A percentile compares a stretch with the other conserved stretches of the same genome.
Evolutionary conservation across 2,888 invertebrate genomes (phyloP).

Genomic region (Acronicta aceris): DNA sequence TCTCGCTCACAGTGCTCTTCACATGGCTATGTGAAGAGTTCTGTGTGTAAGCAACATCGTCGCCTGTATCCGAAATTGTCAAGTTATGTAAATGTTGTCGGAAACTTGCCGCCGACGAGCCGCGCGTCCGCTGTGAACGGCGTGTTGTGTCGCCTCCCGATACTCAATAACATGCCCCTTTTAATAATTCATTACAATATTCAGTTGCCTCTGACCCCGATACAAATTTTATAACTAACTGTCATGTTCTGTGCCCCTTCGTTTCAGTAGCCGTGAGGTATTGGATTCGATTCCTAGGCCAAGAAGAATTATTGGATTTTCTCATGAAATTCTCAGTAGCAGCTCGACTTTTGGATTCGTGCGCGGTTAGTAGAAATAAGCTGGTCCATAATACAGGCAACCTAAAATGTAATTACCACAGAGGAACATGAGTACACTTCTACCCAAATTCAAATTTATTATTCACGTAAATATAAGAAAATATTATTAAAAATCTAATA

Average conservation of each 20-base stretch:
- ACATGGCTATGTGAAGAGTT: conserved; percentile 39
- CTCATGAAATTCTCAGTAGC: too few species aligned
- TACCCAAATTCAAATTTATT: too few species aligned
- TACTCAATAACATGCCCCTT: conserved; percentile 39
- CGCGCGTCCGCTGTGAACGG: conserved; percentile 23
- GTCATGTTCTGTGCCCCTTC: neutral
- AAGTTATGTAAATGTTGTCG: conserved; percentile 62
- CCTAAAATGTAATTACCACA: neutral
- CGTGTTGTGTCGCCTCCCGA: conserved; percentile 30
- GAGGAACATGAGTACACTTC: too few species aligned
- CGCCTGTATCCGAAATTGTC: conserved; percentile 54
- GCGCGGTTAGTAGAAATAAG: too few species aligned
- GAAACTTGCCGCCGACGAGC: conserved; percentile 48
- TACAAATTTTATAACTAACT: conserved; percentile 41
- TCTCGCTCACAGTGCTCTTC: neutral
- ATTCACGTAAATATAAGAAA: too few species aligned
- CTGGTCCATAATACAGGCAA: too few species aligned
- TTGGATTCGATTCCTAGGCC: too few species aligned
- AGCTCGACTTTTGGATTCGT: too few species aligned
- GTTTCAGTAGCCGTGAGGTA: too few species aligned
- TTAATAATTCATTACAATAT: conserved; percentile 55
- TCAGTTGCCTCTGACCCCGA: conserved; percentile 23
- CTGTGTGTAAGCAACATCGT: conserved; percentile 41
- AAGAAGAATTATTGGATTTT: too few species aligned
- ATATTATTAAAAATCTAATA: too few species aligned